A percentile compares a stretch with the other conserved stretches of the same genome.
These are phyloP conservation scores for Alosa alosa DNA, from an alignment of 2,113 vertebrate genomes.

Conservation along the genomic window DNA sequence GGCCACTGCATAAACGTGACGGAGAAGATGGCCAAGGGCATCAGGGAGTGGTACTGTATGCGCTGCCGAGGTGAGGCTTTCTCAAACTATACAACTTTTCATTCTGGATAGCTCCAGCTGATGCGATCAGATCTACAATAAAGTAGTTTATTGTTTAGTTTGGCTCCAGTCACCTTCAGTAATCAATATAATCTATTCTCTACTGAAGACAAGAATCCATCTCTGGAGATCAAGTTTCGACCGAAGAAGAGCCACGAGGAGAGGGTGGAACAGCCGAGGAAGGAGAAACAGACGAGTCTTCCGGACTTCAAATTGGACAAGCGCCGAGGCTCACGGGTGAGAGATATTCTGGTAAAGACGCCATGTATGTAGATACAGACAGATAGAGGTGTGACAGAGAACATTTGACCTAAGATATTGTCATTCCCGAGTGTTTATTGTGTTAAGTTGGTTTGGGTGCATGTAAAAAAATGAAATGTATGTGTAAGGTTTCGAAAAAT, in stretches of 20 bases:
- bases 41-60: constrained; percentile 89
- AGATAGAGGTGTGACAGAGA: too few species aligned
- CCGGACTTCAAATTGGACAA: constrained; percentile 71
- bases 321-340: constrained; percentile 73
- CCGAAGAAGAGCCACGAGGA: constrained; percentile 80
- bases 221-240: constrained; percentile 84
- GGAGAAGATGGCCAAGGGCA: constrained; percentile 90
- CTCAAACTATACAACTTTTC: neutral
- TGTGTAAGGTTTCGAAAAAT: too few species aligned
- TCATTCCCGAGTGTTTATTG: too few species aligned
- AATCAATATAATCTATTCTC: neutral
- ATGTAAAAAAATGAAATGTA: too few species aligned
- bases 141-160: too few species aligned
- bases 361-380: neutral
- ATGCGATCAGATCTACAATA: too few species aligned
- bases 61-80: constrained; percentile 78
- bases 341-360: constrained; percentile 17
- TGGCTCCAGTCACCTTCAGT: too few species aligned
- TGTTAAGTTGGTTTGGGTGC: too few species aligned
- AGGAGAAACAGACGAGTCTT: constrained; percentile 67
- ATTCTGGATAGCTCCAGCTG: too few species aligned
- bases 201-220: constrained; percentile 73
- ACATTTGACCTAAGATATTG: too few species aligned
- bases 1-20: constrained; percentile 91
- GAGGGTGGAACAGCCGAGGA: constrained; percentile 67